Conservation (phyloP, 2,888 invertebrate species). For the Nephrotoma appendiculata region DNA sequence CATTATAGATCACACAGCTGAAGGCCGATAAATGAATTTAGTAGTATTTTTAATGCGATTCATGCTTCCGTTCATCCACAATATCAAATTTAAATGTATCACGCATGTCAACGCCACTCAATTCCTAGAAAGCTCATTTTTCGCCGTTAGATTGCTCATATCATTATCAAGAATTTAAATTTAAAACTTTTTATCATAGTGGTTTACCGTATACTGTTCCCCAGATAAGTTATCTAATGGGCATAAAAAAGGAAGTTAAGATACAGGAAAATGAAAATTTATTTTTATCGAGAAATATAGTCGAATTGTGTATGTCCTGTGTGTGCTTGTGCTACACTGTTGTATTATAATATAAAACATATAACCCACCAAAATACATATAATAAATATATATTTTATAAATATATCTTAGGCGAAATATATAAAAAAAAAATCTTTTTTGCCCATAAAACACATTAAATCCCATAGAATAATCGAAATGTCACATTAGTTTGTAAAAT, state of each 20-base stretch:
- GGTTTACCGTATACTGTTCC: too few species aligned
- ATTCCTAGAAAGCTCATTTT: too few species aligned
- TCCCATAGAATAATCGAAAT: constrained; percentile 35
- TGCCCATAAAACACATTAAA: constrained; percentile 31
- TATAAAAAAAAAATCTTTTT: background rate
- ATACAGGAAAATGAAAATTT: background rate
- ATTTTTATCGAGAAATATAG: background rate
- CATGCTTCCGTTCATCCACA: too few species aligned
- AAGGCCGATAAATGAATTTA: too few species aligned
- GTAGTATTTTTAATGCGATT: too few species aligned
- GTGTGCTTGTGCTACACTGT: background rate
- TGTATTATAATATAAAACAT: background rate
- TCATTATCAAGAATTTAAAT: too few species aligned
- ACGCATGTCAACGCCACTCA: too few species aligned
- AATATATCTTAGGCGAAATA: background rate
- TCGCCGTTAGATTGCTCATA: too few species aligned
- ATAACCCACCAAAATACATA: background rate
- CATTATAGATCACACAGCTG: too few species aligned
- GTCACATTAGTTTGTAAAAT: constrained; percentile 35
- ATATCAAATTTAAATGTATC: too few species aligned
- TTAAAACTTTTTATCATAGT: too few species aligned
- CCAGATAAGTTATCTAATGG: background rate
- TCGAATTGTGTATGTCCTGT: background rate
- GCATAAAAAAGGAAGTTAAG: background rate
- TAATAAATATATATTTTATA: constrained; percentile 3